phyloP scores from a whole-genome alignment of 1,140 invertebrate genomes.

The Temnothorax curvispinosus region DNA sequence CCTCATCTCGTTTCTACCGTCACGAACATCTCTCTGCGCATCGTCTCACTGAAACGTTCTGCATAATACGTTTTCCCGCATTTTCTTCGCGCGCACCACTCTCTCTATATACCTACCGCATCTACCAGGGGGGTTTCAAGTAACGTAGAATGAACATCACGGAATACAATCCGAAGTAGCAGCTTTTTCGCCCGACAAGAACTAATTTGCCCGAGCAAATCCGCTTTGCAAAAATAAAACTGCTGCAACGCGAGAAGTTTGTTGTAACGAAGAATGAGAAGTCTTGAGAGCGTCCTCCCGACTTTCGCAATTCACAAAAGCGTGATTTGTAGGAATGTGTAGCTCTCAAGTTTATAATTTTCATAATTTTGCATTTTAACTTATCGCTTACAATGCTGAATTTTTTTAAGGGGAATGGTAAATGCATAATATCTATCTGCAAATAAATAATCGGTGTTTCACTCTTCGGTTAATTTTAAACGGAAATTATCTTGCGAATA shows the following conservation, averaged over 20 bases:
- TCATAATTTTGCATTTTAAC: neutral
- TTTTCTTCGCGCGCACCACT: constrained; percentile 11
- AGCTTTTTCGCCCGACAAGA: constrained; percentile 17
- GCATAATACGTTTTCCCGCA: constrained; percentile 20
- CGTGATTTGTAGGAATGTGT: neutral
- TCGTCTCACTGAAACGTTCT: neutral
- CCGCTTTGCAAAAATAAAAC: constrained; percentile 28
- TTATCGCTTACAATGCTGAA: neutral
- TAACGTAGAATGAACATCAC: constrained; percentile 9
- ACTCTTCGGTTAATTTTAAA: neutral
- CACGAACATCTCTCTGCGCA: neutral
- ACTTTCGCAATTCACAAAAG: neutral
- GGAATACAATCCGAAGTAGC: constrained; percentile 40
- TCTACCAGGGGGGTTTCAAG: neutral
- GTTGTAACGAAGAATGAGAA: neutral
- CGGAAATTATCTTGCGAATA: neutral
- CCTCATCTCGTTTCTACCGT: constrained; percentile 8
- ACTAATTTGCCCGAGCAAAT: constrained; percentile 41
- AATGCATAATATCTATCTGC: neutral
- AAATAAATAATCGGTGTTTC: neutral
- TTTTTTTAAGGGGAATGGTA: too few relatives aligned
- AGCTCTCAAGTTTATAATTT: neutral
- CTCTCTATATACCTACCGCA: neutral
- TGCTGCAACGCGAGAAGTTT: constrained; percentile 3
- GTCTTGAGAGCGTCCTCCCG: neutral